A percentile compares a stretch with the other conserved stretches of the same genome.
Conservation (phyloP, 2,888 invertebrate genomes). For the Apamea crenata region DNA sequence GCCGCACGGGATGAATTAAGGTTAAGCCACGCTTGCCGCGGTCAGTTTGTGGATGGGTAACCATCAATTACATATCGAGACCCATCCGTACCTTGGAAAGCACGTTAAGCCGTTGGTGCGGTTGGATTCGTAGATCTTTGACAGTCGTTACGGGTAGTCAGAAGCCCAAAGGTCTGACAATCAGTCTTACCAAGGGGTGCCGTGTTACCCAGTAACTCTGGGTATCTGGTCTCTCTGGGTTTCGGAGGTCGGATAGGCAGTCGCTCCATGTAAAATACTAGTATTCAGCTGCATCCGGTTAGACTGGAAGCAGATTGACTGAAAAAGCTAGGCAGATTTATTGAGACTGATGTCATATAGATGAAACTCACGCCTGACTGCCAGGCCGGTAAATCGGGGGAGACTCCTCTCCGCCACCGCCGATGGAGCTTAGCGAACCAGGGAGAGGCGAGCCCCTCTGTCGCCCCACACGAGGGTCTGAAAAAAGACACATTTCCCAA, state of each 20-base stretch:
- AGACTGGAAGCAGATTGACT: background rate
- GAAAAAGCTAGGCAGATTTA: background rate
- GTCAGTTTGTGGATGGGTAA: too few relatives aligned
- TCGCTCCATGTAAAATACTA: background rate
- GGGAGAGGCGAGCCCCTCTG: slow-evolving; percentile 74
- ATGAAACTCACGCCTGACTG: slow-evolving; percentile 81
- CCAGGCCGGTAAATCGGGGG: slow-evolving; percentile 85
- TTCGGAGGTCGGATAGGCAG: background rate
- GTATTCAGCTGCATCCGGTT: background rate
- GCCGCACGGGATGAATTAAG: background rate
- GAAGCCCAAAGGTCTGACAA: too few relatives aligned
- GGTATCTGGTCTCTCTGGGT: too few relatives aligned
- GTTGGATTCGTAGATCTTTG: too few relatives aligned
- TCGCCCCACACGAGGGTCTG: slow-evolving; percentile 69
- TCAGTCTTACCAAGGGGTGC: too few relatives aligned
- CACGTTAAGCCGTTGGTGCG: background rate
- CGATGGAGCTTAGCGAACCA: slow-evolving; percentile 84
- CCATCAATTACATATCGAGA: background rate
- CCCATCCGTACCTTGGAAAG: background rate
- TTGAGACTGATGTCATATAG: background rate
- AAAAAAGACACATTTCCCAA: background rate
- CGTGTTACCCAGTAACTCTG: too few relatives aligned
- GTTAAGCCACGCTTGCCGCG: too few relatives aligned
- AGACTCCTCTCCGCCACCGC: slow-evolving; percentile 79
- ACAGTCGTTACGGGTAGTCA: too few relatives aligned